Conservation (phyloP, 1,140 invertebrate species). For the Bombyx mandarina region DNA sequence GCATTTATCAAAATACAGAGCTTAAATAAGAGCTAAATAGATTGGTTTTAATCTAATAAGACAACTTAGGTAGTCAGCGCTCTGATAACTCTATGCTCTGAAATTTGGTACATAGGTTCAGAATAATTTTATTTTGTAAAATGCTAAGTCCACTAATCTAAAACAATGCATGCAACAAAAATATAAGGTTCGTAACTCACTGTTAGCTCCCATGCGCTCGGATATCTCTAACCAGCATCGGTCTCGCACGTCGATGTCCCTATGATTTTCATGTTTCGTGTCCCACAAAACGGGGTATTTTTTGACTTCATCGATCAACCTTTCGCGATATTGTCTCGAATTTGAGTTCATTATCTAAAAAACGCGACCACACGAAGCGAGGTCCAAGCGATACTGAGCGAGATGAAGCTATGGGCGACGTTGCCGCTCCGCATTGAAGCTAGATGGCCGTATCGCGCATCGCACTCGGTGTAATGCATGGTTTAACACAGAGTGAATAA, state of each 20-base stretch:
- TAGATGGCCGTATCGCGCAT: constrained; percentile 30
- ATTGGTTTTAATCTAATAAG: too few relatives aligned
- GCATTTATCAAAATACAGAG: too few relatives aligned
- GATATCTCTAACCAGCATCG: constrained; percentile 57
- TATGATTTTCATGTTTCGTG: constrained; percentile 52
- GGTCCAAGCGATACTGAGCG: constrained; percentile 51
- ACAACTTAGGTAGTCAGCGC: too few relatives aligned
- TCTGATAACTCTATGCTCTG: too few relatives aligned
- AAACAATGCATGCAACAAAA: too few relatives aligned
- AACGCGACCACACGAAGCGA: constrained; percentile 38
- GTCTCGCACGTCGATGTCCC: constrained; percentile 53
- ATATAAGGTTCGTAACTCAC: constrained; percentile 30
- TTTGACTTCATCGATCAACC: constrained; percentile 56
- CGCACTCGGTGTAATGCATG: constrained; percentile 43
- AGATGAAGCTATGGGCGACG: constrained; percentile 33
- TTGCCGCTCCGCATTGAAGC: constrained; percentile 36
- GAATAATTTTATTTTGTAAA: too few relatives aligned
- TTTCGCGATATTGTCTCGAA: constrained; percentile 38
- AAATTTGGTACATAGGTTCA: too few relatives aligned
- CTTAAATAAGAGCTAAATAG: too few relatives aligned
- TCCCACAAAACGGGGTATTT: constrained; percentile 59
- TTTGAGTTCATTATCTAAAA: constrained; percentile 22
- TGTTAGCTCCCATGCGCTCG: constrained; percentile 46
- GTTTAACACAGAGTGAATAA: constrained; percentile 16
- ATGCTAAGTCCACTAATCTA: too few relatives aligned